Conservation (phyloP, 2,888 invertebrate genomes). For the Meloe dianella region DNA sequence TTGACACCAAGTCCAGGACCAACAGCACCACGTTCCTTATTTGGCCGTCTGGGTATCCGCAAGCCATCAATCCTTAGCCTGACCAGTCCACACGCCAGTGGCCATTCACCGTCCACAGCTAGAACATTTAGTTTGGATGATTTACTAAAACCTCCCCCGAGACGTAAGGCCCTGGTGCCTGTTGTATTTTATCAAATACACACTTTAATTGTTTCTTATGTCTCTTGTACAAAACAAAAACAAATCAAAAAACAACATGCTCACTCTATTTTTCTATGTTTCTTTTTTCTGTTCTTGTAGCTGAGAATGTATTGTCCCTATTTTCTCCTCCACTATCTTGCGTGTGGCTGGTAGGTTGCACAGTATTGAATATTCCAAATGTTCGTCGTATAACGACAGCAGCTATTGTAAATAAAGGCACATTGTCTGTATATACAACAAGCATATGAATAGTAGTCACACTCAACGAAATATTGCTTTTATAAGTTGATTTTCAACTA, state of each 20-base stretch:
- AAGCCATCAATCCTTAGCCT: slow-evolving; percentile 86
- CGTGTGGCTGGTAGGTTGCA: slow-evolving; percentile 63
- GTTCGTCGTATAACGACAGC: slow-evolving; percentile 38
- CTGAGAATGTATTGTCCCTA: slow-evolving; percentile 42
- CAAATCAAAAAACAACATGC: not conserved
- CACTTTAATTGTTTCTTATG: not conserved
- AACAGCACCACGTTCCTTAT: slow-evolving; percentile 71
- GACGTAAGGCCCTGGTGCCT: slow-evolving; percentile 71
- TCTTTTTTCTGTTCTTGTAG: slow-evolving; percentile 42
- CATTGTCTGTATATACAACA: slow-evolving; percentile 30
- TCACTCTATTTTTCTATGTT: slow-evolving; percentile 36
- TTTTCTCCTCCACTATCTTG: slow-evolving; percentile 55
- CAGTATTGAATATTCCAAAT: slow-evolving; percentile 35
- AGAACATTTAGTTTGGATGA: slow-evolving; percentile 89
- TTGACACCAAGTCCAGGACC: slow-evolving; percentile 60
- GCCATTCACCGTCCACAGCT: slow-evolving; percentile 67
- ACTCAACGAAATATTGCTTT: slow-evolving; percentile 8
- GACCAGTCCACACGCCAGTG: slow-evolving; percentile 68
- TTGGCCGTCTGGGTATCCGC: slow-evolving; percentile 85
- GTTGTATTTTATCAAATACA: slow-evolving; percentile 10
- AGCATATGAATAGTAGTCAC: not conserved
- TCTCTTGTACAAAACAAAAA: not conserved
- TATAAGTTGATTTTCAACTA: not conserved
- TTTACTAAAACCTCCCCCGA: slow-evolving; percentile 82
- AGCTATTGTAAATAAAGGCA: slow-evolving; percentile 41